Base-by-base conservation (phyloP, 2,113 vertebrate genomes). In the Polyodon spathula region DNA sequence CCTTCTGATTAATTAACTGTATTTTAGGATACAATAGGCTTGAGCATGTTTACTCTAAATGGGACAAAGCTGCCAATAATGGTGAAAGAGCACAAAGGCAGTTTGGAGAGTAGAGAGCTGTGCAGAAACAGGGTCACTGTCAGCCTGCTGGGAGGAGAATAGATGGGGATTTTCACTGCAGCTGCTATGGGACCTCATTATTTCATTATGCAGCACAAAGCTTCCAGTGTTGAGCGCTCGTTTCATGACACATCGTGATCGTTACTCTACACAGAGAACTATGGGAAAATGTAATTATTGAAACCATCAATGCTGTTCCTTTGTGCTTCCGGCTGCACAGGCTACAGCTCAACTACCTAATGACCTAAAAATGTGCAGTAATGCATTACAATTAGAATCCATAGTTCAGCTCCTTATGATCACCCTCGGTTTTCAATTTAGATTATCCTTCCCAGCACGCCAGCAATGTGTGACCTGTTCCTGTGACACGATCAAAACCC, bases 131-230 rank as follows among this genome's bases (percentile, higher is more conserved):
- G 15, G 7, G 41, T 58, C 38, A 41, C n/a, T 52, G 38, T 14
- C 12, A 15, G 50, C 15, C 48, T 7, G 38, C 12, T 37, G 11
- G 10, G 38, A 27, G 9, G 46, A 52, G 46, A 6, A 37, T 6
- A 8, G 46, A 37, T 37, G n/a, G 10, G 37, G 59, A 6, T 4
- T 7, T 39, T 10, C 14, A 15, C 10, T 40, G 59, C 15, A 53
- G 48, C 38, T 53, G 48, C 40, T 54, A 37, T 16, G 40, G 10
- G 52, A 50, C 50, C 59, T 54, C 59, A 61, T 61, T 53, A 53
- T 52, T 42, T n/a, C 59, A 41, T 40, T 9, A 50, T 14, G 37
- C 7, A 40, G 37, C 27, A 61, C 59, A 61, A 61, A 54, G 59
- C 59, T 7, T 15, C 11, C 50, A 53, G 48, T 61, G 59, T 61